These are phyloP conservation scores for Pachyramphus minor DNA, from an alignment of 2,113 vertebrate genomes.

Conservation along the genomic window DNA sequence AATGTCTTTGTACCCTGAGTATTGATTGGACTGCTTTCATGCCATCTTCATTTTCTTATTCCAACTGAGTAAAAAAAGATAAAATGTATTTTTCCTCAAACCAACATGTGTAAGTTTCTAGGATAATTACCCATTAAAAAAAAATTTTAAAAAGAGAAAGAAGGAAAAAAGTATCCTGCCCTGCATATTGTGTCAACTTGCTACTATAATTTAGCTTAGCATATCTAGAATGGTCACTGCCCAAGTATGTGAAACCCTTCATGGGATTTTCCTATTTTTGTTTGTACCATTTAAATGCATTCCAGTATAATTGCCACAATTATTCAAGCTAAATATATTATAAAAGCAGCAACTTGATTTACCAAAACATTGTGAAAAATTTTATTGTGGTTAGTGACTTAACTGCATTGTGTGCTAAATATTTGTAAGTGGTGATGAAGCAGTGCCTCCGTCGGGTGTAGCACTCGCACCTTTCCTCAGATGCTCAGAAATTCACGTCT, in stretches of 20 bases:
- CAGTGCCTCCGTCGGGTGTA: neutral
- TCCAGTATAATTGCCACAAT: slow-evolving; percentile 36
- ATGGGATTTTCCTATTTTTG: neutral
- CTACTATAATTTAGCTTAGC: neutral
- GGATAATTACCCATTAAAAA: neutral
- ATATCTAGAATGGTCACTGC: neutral
- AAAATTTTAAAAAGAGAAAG: neutral
- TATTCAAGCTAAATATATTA: neutral
- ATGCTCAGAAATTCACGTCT: neutral
- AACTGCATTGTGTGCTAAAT: neutral
- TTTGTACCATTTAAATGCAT: slow-evolving; percentile 46
- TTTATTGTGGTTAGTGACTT: neutral
- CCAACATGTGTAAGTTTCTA: neutral
- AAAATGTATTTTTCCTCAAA: slow-evolving; percentile 10
- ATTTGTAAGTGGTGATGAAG: neutral
- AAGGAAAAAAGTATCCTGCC: neutral
- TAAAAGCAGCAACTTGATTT: neutral
- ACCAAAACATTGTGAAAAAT: neutral
- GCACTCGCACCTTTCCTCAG: neutral
- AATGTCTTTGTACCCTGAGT: neutral
- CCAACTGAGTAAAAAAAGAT: neutral
- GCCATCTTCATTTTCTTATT: neutral
- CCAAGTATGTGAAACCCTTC: neutral
- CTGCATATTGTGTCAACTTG: neutral
- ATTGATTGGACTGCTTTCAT: slow-evolving; percentile 40